Evolutionary conservation across 2,888 invertebrate species (phyloP), one percentile per base, ranked within the genome.

Genomic region (Notocelia uddmanniana): DNA sequence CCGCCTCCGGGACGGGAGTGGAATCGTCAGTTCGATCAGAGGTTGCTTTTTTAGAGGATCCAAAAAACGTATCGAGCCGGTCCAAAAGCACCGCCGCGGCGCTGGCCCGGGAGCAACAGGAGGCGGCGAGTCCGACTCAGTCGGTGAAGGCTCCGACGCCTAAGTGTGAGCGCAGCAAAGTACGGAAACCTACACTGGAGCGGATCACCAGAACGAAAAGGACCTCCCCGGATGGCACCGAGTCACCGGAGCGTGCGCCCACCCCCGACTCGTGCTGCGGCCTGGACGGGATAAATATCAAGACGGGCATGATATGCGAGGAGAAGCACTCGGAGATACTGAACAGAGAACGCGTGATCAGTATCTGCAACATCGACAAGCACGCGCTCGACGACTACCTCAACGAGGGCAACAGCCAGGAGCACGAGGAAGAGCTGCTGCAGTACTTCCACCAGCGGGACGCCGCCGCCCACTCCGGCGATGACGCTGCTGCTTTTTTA

Each of bases 341-440:
- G 66, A 95, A 95, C 77, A 91, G 96, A 66, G 96, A 96, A 84
- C 94, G 96, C 62, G 95, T 96, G 34, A 96, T 96, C 79, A 96
- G 96, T 85, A 95, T 97, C 79, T 96, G 96, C 83, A 96, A 96
- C 79, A 96, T 97, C 83, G 97, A 97, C 85, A 96, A 97, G 80
- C 97, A 97, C 87, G 97, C 96, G 75, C 90, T 97, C 75, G 97
- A 97, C 85, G 97, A 97, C 89, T 97, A 97, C 86, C 93, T 97
- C 77, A 96, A 96, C 85, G 96, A 96, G 76, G 96, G 96, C 75
- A 91, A 85, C 82, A 96, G 97, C 83, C 97, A 97, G 81, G 97
- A 96, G 83, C 97, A 97, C 87, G 97, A 97, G 83, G 97, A 97
- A 84, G 97, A 97, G 89, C 90, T 98, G 80, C 94, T 97, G 86